Base-by-base conservation (phyloP, 2,888 invertebrate genomes). In the Andrena trimmerana region DNA sequence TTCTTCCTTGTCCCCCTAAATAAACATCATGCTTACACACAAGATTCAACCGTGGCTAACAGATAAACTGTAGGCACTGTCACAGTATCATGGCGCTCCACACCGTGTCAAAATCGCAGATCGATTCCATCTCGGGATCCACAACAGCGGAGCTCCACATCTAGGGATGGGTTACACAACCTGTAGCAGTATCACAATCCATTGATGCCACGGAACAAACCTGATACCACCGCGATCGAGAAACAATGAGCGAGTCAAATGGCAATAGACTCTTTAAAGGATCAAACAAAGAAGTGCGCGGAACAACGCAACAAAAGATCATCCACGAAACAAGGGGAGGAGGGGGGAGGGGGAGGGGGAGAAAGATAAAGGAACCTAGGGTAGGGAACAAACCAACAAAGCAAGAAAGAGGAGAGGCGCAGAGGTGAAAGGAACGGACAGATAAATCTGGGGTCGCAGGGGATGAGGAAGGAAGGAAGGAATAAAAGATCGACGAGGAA, bases 281-380 rank as follows among this genome's bases (percentile, higher is more conserved):
- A 42, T 10, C 24, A n/a, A 57, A 33, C 60, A 36, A 48, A 76
- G 29, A 57, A 57, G 24, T 8, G 48, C 57, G 77, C 54, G 75
- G 57, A 10, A 31, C 67, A 54, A n/a, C 24, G 48, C 29, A 33
- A 65, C 63, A 70, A 77, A 65, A 59, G 42, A 59, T 48, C 69
- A 57, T 57, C 63, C 8, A 59, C 68, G 10, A 52, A 42, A 57
- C 10, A 20, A 20, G 59, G 24, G 29, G 42, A 20, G 20, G 3
- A 0, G 8, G 3, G 48, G 36, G 20, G 50, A 2, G 6, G 50
- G 52, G 20, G 50, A 13, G 13, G 6, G 13, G n/a, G 57, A 31
- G 24, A 27, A 31, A 13, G 42, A 42, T 42, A 42, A 42, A 42
- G 4, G 13, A 20, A 8, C 8, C 54, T n/a, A 54, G 20, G 54